Percentiles rank a stretch among this genome's conserved stretches.
Conservation (phyloP, 2,888 invertebrate species). For the Eupithecia insigniata region DNA sequence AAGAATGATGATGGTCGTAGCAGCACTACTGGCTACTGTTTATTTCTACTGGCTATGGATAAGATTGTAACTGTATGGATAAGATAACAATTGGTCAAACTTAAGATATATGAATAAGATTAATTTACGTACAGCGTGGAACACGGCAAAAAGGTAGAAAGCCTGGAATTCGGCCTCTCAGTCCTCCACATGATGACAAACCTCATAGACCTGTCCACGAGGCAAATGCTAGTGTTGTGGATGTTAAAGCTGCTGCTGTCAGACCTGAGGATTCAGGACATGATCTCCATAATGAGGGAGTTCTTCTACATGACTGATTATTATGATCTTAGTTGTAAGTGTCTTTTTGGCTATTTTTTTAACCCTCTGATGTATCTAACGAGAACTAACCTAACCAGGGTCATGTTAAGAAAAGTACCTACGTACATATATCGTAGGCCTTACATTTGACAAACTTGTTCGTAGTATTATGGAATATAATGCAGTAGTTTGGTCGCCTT, state of each 20-base stretch:
- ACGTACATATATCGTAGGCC: too few relatives aligned
- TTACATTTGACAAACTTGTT: too few relatives aligned
- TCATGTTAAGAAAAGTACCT: too few relatives aligned
- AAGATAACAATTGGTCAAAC: too few relatives aligned
- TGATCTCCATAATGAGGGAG: conserved; percentile 68
- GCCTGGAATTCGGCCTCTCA: conserved; percentile 62
- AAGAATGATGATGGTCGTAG: too few relatives aligned
- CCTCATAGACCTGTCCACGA: conserved; percentile 53
- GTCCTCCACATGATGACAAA: conserved; percentile 64
- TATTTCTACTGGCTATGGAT: too few relatives aligned
- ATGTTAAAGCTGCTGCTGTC: conserved; percentile 63
- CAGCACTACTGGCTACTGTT: too few relatives aligned
- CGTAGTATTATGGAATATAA: too few relatives aligned
- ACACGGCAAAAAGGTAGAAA: conserved; percentile 61
- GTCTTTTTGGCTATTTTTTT: neutral
- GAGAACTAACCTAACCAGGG: too few relatives aligned
- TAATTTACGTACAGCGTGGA: conserved; percentile 56
- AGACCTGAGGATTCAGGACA: conserved; percentile 61
- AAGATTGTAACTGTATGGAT: too few relatives aligned
- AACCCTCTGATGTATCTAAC: too few relatives aligned
- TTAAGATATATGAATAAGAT: neutral
- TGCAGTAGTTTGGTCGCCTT: too few relatives aligned
- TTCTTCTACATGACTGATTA: conserved; percentile 63
- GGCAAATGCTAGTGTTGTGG: conserved; percentile 60
- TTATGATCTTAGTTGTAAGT: conserved; percentile 65